phyloP scores from a whole-genome alignment of 2,888 invertebrate species.

The Stratiomys singularior region DNA sequence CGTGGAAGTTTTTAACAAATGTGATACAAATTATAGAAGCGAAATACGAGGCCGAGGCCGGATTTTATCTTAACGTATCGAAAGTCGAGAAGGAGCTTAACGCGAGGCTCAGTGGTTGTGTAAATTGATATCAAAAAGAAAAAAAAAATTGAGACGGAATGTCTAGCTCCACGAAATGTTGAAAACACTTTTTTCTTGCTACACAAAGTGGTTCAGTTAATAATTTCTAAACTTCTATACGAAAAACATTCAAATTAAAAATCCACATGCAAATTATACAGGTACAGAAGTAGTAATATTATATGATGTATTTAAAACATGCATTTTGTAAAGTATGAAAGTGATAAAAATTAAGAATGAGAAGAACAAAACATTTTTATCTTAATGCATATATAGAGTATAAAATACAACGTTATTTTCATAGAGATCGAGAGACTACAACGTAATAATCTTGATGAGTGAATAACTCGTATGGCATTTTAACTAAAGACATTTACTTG shows the following conservation, averaged over 20 bases:
- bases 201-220: not conserved
- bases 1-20: not conserved
- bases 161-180: not conserved
- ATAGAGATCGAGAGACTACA: slow-evolving; percentile 45
- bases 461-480: slow-evolving; percentile 41
- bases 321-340: slow-evolving; percentile 44
- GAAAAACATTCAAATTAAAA: slow-evolving; percentile 1
- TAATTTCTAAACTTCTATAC: slow-evolving; percentile 5
- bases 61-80: not conserved
- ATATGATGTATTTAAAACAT: slow-evolving; percentile 37
- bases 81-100: not conserved
- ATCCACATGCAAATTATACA: slow-evolving; percentile 36
- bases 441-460: slow-evolving; percentile 40
- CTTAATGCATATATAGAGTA: slow-evolving; percentile 35
- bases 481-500: slow-evolving; percentile 42
- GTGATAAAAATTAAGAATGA: slow-evolving; percentile 33
- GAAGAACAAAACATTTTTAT: slow-evolving; percentile 38
- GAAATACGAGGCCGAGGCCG: not conserved
- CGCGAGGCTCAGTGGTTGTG: not conserved
- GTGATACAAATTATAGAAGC: not conserved
- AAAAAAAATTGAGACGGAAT: not conserved
- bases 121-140: not conserved
- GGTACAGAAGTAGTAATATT: slow-evolving; percentile 38
- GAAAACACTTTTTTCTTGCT: not conserved
- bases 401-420: slow-evolving; percentile 39